These are phyloP conservation scores for Phainopepla nitens DNA, from an alignment of 2,113 vertebrate genomes.

Conservation along the genomic window DNA sequence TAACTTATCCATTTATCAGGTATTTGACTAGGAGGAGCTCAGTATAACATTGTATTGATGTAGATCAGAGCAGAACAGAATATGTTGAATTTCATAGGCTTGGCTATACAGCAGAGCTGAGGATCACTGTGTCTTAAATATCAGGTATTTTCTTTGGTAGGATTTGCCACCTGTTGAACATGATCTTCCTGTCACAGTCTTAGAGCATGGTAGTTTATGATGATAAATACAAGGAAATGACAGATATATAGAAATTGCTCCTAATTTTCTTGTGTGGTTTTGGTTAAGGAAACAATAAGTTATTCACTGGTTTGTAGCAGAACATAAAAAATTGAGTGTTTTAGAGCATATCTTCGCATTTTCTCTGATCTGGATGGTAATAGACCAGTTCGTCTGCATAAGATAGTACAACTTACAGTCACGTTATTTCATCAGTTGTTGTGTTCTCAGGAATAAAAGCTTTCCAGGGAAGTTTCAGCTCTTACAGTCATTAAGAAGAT, in stretches of 20 bases:
- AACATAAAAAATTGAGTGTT: background rate
- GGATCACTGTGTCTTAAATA: background rate
- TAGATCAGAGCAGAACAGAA: conserved; percentile 27
- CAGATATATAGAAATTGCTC: background rate
- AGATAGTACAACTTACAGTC: background rate
- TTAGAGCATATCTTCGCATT: background rate
- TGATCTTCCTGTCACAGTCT: background rate
- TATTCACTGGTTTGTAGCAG: background rate
- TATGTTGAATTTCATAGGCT: background rate
- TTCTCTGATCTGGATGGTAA: background rate
- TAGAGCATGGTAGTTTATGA: background rate
- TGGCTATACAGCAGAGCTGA: background rate
- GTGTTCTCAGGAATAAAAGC: background rate
- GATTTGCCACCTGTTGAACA: background rate
- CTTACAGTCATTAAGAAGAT: background rate
- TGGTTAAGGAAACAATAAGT: background rate
- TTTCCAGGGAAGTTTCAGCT: background rate
- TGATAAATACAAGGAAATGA: background rate
- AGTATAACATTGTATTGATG: background rate
- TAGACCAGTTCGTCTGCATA: background rate
- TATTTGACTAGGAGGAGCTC: conserved; percentile 38
- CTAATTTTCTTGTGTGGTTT: background rate
- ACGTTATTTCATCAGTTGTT: background rate
- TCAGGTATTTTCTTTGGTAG: background rate
- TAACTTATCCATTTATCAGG: conserved; percentile 58